phyloP scores from a whole-genome alignment of 2,113 vertebrate genomes.

The Catharus bicknelli region DNA sequence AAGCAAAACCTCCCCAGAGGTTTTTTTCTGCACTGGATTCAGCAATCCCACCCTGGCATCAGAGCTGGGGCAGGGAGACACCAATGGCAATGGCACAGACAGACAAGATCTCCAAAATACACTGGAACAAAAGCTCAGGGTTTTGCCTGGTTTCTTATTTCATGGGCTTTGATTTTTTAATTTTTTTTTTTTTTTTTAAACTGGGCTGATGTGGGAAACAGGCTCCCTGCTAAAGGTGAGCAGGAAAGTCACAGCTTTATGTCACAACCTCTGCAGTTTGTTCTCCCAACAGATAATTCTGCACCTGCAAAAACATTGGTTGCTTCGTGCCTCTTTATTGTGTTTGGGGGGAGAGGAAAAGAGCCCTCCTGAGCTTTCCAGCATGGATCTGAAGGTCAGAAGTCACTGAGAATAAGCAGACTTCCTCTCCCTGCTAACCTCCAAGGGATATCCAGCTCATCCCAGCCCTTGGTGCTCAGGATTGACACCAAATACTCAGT shows the following conservation, averaged over 20 bases:
- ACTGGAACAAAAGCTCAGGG: not conserved
- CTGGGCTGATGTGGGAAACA: not conserved
- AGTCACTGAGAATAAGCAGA: conserved; percentile 23
- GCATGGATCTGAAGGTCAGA: not conserved
- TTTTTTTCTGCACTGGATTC: not conserved
- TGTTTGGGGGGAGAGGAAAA: not conserved
- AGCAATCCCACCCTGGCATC: not conserved
- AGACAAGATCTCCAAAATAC: not conserved
- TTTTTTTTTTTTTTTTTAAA: not conserved
- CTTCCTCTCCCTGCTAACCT: not conserved
- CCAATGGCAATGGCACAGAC: not conserved
- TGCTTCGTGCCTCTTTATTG: not conserved
- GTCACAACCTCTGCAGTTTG: not conserved
- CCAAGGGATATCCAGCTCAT: not conserved
- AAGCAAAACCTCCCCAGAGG: not conserved
- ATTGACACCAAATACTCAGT: not conserved
- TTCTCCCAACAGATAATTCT: conserved; percentile 15
- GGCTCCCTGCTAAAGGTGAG: conserved; percentile 2
- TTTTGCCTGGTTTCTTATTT: not conserved
- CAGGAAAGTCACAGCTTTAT: not conserved
- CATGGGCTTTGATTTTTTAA: not conserved
- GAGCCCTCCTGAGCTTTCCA: not conserved
- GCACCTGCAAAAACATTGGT: conserved; percentile 50
- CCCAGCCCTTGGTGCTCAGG: not conserved
- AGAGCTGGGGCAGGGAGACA: not conserved